Evolutionary conservation across 1,140 invertebrate species (phyloP), one percentile per base, ranked within the genome.

Genomic region (Sycobia sp.): DNA sequence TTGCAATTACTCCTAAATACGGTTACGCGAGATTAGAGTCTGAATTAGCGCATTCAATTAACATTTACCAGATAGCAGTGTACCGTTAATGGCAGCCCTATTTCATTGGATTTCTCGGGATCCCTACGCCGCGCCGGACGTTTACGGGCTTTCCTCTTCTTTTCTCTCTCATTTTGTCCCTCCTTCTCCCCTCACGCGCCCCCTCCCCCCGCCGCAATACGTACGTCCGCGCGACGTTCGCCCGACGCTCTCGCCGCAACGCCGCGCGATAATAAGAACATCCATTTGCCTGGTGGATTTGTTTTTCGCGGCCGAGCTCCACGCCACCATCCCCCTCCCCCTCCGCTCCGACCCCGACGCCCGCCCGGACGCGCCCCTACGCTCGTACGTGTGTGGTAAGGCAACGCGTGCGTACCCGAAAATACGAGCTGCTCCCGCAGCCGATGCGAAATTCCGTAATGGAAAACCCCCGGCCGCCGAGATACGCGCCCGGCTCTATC

Each of bases 31-130:
- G 72, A 77, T 78, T 78, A 78, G 70, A 74, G 73, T 58, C 68
- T 73, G 72, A 71, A 75, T 76, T 78, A 74, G 73, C 74, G 73
- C 67, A 77, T 76, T 79, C 76, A 79, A 78, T 80, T 79, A 80
- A 76, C 76, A 66, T 76, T 75, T 73, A 76, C 69, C 70, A 69
- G 59, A 63, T 67, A 60, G 57, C 49, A 60, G 56, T 41, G 54
- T 62, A 60, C 65, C 70, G 50, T 58, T 70, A 68, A 69, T 68
- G 67, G 62, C 54, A 62, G 63, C 66, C 59, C 73, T 76, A 74
- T 76, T 76, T 76, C 71, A 75, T 70, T 68, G 68, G 70, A 74
- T 75, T 76, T 72, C 70, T 69, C 63, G 62, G 59, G 44, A 51
- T 50, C 54, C 25, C 44, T 41, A 25, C 18, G n/a, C n/a, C n/a